Percentiles rank a stretch among this genome's conserved stretches.
These are phyloP conservation scores for Drosophila pseudoobscura DNA, from an alignment of 1,140 invertebrate genomes.

Conservation along the genomic window DNA sequence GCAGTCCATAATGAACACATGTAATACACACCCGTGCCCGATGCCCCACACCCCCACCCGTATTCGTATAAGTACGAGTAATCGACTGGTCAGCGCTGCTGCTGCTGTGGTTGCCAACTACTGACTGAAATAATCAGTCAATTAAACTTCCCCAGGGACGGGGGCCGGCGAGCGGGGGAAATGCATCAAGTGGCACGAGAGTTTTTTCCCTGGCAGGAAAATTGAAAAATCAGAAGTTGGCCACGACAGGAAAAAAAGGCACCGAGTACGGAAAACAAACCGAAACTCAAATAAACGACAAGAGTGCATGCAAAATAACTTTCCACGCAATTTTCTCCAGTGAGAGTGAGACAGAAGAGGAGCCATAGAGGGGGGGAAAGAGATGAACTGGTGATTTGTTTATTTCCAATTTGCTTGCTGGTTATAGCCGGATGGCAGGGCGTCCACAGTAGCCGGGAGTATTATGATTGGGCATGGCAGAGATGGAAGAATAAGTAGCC, in stretches of 20 bases:
- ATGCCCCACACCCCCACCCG: too few relatives aligned
- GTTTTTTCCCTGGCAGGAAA: conserved; percentile 39
- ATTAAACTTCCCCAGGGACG: conserved; percentile 35
- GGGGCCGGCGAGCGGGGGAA: conserved; percentile 19
- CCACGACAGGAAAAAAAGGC: background rate
- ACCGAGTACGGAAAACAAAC: conserved; percentile 27
- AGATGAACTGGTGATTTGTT: conserved; percentile 38
- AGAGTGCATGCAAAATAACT: conserved; percentile 41
- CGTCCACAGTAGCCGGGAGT: conserved; percentile 11
- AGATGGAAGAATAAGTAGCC: too few relatives aligned
- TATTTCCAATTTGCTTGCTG: conserved; percentile 57
- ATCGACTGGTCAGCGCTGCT: conserved; percentile 30
- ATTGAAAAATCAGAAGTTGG: conserved; percentile 51
- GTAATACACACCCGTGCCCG: background rate
- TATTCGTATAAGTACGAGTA: conserved; percentile 6
- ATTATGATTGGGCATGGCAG: too few relatives aligned
- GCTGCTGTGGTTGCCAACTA: conserved; percentile 21
- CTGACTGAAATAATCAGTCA: conserved; percentile 61
- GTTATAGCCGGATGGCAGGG: conserved; percentile 35
- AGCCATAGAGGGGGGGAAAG: background rate
- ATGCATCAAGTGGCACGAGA: conserved; percentile 34
- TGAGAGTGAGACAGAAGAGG: conserved; percentile 6
- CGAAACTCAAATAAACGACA: conserved; percentile 45
- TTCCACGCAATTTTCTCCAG: conserved; percentile 60
- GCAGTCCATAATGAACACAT: conserved; percentile 32